Evolutionary conservation across 2,113 vertebrate genomes (phyloP).

Genomic region (Mastomys natalensis): DNA sequence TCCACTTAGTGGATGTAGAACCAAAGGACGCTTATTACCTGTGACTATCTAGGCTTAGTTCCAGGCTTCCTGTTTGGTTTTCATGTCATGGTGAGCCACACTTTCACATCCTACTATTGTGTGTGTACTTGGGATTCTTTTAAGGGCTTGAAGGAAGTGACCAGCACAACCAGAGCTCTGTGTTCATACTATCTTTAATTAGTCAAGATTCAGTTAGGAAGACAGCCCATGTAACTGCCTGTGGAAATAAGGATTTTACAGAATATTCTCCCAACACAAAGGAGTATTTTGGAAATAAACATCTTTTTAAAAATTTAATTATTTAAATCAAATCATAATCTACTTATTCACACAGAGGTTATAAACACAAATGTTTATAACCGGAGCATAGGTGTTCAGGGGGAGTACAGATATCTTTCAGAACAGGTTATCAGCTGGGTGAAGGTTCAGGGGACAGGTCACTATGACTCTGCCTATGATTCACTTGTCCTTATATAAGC

Average conservation of each 20-base stretch:
- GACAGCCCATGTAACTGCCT: neutral
- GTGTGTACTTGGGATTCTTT: neutral
- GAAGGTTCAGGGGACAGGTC: too few relatives aligned
- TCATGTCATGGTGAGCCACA: neutral
- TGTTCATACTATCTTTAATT: neutral
- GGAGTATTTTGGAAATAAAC: neutral
- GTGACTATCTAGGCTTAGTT: neutral
- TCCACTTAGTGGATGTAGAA: slow-evolving; percentile 21
- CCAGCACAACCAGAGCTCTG: neutral
- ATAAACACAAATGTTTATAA: too few relatives aligned
- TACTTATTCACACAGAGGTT: too few relatives aligned
- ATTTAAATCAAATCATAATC: too few relatives aligned
- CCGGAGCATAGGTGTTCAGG: too few relatives aligned
- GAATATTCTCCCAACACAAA: neutral
- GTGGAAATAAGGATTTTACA: neutral
- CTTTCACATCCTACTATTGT: neutral
- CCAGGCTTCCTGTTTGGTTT: slow-evolving; percentile 47
- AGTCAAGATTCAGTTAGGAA: neutral
- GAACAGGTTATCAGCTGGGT: too few relatives aligned
- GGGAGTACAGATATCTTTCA: too few relatives aligned
- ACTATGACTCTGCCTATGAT: too few relatives aligned
- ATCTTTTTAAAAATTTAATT: too few relatives aligned
- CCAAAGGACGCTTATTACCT: neutral
- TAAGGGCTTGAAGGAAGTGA: slow-evolving; percentile 10
- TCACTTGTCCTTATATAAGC: too few relatives aligned